These are phyloP conservation scores for Tragelaphus strepsiceros DNA, from an alignment of 2,113 vertebrate species.

Conservation along the genomic window DNA sequence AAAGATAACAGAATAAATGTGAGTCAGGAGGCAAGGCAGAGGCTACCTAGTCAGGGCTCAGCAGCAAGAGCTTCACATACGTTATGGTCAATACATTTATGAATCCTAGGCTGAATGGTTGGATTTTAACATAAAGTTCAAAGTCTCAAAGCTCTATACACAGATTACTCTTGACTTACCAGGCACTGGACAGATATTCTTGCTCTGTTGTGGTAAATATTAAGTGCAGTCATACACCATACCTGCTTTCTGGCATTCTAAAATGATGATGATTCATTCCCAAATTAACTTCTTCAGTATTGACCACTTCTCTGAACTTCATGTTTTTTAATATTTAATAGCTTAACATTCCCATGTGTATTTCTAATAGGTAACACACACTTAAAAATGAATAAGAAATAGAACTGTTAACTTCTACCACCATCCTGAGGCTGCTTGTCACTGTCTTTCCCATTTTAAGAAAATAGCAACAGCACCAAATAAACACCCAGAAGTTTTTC, in stretches of 20 bases:
- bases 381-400: background rate
- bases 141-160: background rate
- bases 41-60: too few relatives aligned
- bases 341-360: background rate
- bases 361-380: background rate
- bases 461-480: background rate
- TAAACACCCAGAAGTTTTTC: background rate
- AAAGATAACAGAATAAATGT: background rate
- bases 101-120: background rate
- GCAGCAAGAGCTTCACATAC: background rate
- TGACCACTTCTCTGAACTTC: background rate
- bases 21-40: background rate
- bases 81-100: background rate
- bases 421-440: background rate
- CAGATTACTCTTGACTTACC: background rate
- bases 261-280: background rate
- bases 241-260: background rate
- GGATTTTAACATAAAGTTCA: background rate
- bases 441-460: background rate
- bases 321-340: background rate
- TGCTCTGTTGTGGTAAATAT: background rate
- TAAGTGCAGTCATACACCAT: background rate
- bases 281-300: background rate
- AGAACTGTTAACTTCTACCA: background rate
- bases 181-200: too few relatives aligned